These are phyloP conservation scores for Candidula unifasciata DNA, from an alignment of 2,888 invertebrate species.

Conservation along the genomic window DNA sequence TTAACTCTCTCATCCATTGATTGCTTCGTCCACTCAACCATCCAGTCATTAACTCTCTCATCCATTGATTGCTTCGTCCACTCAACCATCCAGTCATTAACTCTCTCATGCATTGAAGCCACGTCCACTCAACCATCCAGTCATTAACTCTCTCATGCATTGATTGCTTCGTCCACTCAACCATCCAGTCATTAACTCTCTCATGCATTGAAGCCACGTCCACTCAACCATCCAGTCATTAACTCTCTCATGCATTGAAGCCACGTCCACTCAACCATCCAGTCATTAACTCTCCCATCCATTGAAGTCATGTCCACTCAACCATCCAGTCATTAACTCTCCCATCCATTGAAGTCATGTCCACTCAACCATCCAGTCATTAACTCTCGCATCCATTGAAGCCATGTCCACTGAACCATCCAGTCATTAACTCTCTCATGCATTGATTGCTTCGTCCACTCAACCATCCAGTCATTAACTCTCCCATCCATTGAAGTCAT, in stretches of 20 bases:
- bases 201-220: too few species aligned
- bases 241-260: not conserved
- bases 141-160: not conserved
- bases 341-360: too few species aligned
- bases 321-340: not conserved
- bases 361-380: not conserved
- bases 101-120: not conserved
- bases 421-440: not conserved
- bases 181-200: not conserved
- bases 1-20: too few species aligned
- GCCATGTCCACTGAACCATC: too few species aligned
- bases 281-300: not conserved
- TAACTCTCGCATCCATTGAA: not conserved
- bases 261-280: too few species aligned
- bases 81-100: too few species aligned
- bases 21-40: too few species aligned
- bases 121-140: not conserved
- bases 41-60: too few species aligned
- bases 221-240: not conserved
- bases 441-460: not conserved
- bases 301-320: not conserved
- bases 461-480: not conserved
- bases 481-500: too few species aligned
- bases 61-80: too few species aligned
- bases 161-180: not conserved